These are phyloP conservation scores for Catocala sponsa DNA, from an alignment of 2,888 invertebrate species.

Conservation along the genomic window DNA sequence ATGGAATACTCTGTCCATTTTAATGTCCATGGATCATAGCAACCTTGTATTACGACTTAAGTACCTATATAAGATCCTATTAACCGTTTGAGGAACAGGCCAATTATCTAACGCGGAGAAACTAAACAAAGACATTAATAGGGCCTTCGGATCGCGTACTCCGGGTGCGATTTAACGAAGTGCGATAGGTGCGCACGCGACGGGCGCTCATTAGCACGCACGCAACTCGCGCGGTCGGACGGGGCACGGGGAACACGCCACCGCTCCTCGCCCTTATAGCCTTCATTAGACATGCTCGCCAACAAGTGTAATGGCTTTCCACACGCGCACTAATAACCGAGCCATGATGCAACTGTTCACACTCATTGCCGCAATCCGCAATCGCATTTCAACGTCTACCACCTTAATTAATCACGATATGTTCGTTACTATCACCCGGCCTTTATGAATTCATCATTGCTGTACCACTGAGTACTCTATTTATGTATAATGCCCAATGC, in stretches of 20 bases:
- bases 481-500: constrained; percentile 33
- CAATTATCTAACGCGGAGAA: constrained; percentile 49
- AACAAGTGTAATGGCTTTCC: constrained; percentile 68
- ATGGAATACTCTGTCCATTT: too few species aligned
- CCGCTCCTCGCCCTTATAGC: constrained; percentile 54
- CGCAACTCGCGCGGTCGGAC: constrained; percentile 67
- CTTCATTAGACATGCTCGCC: constrained; percentile 73
- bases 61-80: constrained; percentile 15
- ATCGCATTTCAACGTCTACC: constrained; percentile 48
- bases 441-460: constrained; percentile 51
- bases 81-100: constrained; percentile 46
- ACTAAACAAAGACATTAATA: constrained; percentile 66
- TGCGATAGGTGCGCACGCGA: constrained; percentile 81
- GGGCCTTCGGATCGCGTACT: constrained; percentile 61
- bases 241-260: constrained; percentile 28
- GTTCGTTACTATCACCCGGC: constrained; percentile 49
- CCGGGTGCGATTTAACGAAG: constrained; percentile 78
- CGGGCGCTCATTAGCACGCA: constrained; percentile 79
- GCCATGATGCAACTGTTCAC: constrained; percentile 37
- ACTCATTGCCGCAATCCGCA: constrained; percentile 52
- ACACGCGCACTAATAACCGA: constrained; percentile 54
- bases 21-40: too few species aligned
- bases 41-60: not conserved
- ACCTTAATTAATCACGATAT: constrained; percentile 54
- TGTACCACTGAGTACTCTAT: constrained; percentile 14